Evolutionary conservation across 1,140 invertebrate genomes (phyloP), one percentile per base, ranked within the genome.

Genomic region (Sipha flava): DNA sequence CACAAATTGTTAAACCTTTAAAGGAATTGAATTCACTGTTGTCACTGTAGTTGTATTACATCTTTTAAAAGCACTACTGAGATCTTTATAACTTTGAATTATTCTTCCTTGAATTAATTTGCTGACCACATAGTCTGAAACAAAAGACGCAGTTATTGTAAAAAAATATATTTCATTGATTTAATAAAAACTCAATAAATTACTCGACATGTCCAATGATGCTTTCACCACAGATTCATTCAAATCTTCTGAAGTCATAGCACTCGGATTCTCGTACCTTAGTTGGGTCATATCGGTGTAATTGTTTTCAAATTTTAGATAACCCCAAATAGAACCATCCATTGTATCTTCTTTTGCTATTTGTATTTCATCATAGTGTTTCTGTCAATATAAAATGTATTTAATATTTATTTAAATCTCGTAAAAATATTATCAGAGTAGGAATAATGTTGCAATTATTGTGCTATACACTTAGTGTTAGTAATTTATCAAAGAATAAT

Each of bases 201-300:
- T 77, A 77, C 73, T 57, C 14, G 73, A 77, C 73, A 77, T 59
- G 23, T 77, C 73, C 16, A 77, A 34, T 7, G 52, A 77, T 5
- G 52, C 12, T 5, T 3, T 21, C 10, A 77, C 18, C 7, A 1
- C n/a, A 7, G 52, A 57, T 16, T 77, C n/a, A 2, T 77, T 23
- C 23, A 77, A 37, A 23, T 43, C 52, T 7, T 59, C 21, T 14
- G 49, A 23, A 4, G 9, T 40, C 52, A 77, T 77, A 29, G 1
- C 7, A 1, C 16, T 3, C 7, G 73, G 34, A 29, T 77, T 7
- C 4, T 29, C 23, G 18, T 26, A 77, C 29, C 37, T 54, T 6
- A 40, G 0, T 4, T 31, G 7, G 12, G 59, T 29, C 49, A 77
- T 26, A 7, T 77, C 23, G 4, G 73, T 77, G 18, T 59, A 77